These are phyloP conservation scores for Macrosteles quadrilineatus DNA, from an alignment of 1,140 invertebrate genomes.

Conservation along the genomic window DNA sequence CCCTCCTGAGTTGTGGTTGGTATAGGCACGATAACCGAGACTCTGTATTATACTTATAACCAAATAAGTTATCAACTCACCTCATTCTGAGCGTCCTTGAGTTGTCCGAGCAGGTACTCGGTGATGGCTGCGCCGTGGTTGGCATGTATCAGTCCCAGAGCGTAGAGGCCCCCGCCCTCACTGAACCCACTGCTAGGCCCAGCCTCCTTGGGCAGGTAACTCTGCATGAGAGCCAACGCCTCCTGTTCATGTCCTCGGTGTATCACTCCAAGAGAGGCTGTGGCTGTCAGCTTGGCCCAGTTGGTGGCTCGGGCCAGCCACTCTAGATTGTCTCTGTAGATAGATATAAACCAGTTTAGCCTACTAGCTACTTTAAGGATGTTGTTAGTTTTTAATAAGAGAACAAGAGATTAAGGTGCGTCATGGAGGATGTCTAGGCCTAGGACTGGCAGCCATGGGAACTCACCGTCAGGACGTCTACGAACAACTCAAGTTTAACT, in stretches of 20 bases:
- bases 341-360: too few relatives aligned
- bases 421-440: too few relatives aligned
- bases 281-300: slow-evolving; percentile 99
- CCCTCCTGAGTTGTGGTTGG: too few relatives aligned
- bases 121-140: slow-evolving; percentile 98
- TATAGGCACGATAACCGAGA: too few relatives aligned
- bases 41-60: too few relatives aligned
- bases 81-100: slow-evolving; percentile 94
- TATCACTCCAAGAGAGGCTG: slow-evolving; percentile 97
- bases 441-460: too few relatives aligned
- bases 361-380: too few relatives aligned
- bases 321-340: slow-evolving; percentile 90
- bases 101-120: slow-evolving; percentile 91
- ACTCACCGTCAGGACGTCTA: too few relatives aligned
- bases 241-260: slow-evolving; percentile 91
- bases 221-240: slow-evolving; percentile 93
- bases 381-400: too few relatives aligned
- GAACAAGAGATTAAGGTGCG: too few relatives aligned
- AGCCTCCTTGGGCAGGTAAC: slow-evolving; percentile 94
- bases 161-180: slow-evolving; percentile 97
- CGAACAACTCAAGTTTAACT: too few relatives aligned
- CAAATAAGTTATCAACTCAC: too few relatives aligned
- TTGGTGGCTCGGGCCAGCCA: slow-evolving; percentile 98
- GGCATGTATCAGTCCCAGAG: slow-evolving; percentile 96
- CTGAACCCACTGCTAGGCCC: slow-evolving; percentile 94